Evolutionary conservation across 2,888 invertebrate genomes (phyloP).

Genomic region (Neoaliturus tenellus): DNA sequence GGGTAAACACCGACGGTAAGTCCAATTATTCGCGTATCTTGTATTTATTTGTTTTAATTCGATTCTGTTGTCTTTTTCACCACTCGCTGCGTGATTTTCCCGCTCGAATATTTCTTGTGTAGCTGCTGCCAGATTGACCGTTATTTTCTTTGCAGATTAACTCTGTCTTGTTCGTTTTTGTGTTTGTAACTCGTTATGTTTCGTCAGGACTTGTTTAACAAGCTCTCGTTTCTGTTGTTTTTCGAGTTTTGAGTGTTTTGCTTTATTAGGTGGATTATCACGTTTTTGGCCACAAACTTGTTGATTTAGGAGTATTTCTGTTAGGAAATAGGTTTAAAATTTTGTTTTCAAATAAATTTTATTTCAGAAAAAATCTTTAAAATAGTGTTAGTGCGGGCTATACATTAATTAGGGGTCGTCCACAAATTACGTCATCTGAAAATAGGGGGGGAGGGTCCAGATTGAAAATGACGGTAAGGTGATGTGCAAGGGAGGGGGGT

Average conservation of each 20-base stretch:
- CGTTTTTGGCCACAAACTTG: neutral
- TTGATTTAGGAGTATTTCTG: conserved; percentile 23
- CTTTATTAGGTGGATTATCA: neutral
- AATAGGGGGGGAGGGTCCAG: too few relatives aligned
- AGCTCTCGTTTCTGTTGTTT: neutral
- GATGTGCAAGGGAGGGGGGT: too few relatives aligned
- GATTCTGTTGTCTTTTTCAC: neutral
- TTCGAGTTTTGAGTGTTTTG: neutral
- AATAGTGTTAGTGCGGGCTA: too few relatives aligned
- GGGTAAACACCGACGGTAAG: neutral
- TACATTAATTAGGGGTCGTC: too few relatives aligned
- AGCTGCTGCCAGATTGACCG: conserved; percentile 3
- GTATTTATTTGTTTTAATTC: conserved; percentile 44
- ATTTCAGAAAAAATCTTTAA: too few relatives aligned
- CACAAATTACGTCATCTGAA: too few relatives aligned
- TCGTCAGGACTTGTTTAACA: conserved; percentile 7
- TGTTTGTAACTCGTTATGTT: conserved; percentile 27
- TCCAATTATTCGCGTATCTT: conserved; percentile 11
- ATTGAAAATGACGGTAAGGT: too few relatives aligned
- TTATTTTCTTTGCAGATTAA: neutral
- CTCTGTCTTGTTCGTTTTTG: conserved; percentile 25
- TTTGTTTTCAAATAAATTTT: too few relatives aligned
- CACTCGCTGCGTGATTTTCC: neutral
- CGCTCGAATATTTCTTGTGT: conserved; percentile 3
- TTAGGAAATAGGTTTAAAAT: too few relatives aligned